Conservation (phyloP, 2,113 vertebrate species). For the Chinchilla lanigera region DNA sequence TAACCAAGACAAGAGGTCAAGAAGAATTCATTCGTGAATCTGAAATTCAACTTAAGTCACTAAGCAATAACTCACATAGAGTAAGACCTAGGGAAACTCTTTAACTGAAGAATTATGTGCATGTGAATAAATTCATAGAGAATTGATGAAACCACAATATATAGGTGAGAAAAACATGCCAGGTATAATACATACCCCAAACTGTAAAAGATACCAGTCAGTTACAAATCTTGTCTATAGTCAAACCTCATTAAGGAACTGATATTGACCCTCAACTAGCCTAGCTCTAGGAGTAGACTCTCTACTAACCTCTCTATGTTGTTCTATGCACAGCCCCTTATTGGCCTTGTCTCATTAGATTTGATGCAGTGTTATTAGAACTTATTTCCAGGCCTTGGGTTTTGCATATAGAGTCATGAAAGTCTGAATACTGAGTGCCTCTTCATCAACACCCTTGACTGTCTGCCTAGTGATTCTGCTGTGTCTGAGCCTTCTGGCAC, state of each 20-base stretch:
- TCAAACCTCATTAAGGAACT: background rate
- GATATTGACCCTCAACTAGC: background rate
- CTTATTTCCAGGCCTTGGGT: background rate
- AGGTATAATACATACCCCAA: background rate
- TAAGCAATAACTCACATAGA: background rate
- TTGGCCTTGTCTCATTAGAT: background rate
- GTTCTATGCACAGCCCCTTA: background rate
- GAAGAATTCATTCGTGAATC: background rate
- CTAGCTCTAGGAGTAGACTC: background rate
- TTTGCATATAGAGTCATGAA: background rate
- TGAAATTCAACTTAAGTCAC: background rate
- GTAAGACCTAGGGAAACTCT: background rate
- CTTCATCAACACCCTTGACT: background rate
- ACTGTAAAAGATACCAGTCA: background rate
- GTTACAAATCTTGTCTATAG: background rate
- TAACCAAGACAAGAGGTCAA: too few relatives aligned
- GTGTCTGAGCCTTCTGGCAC: background rate
- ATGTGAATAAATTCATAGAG: background rate
- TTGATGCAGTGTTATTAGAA: background rate
- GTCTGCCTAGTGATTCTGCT: background rate
- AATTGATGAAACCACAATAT: background rate
- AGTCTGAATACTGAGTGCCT: background rate
- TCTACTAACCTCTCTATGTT: background rate
- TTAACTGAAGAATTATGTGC: background rate
- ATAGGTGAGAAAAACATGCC: background rate